phyloP scores from a whole-genome alignment of 2,113 vertebrate genomes.

The Corythornis cristatus region DNA sequence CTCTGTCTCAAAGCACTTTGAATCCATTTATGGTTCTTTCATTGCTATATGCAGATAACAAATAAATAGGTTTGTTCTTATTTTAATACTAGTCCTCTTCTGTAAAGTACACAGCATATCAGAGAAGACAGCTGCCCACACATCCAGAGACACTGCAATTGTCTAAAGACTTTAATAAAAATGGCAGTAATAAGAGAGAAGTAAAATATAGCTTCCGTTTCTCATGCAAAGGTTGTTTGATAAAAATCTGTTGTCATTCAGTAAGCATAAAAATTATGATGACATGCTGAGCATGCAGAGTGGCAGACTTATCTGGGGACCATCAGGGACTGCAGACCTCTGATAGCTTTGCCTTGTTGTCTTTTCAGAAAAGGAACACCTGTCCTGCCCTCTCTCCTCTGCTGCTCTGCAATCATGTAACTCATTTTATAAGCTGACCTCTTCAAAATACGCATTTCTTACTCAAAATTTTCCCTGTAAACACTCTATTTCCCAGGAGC shows the following conservation, averaged over 20 bases:
- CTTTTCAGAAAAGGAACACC: neutral
- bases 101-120: neutral
- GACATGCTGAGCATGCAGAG: neutral
- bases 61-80: neutral
- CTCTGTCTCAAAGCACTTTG: neutral
- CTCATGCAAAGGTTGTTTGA: neutral
- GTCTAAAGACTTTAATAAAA: slow-evolving; percentile 21
- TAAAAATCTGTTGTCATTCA: neutral
- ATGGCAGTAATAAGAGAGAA: neutral
- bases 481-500: neutral
- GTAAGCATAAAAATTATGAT: neutral
- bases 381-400: neutral
- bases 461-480: neutral
- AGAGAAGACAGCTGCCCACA: neutral
- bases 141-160: neutral
- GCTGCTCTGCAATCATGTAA: neutral
- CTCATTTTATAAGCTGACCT: neutral
- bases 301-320: neutral
- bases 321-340: neutral
- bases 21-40: neutral
- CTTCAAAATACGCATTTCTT: neutral
- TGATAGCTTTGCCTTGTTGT: neutral
- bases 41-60: neutral
- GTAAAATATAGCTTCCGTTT: neutral
- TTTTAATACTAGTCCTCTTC: neutral